These are phyloP conservation scores for Prolemur simus DNA, from an alignment of 2,113 vertebrate genomes.

Conservation along the genomic window DNA sequence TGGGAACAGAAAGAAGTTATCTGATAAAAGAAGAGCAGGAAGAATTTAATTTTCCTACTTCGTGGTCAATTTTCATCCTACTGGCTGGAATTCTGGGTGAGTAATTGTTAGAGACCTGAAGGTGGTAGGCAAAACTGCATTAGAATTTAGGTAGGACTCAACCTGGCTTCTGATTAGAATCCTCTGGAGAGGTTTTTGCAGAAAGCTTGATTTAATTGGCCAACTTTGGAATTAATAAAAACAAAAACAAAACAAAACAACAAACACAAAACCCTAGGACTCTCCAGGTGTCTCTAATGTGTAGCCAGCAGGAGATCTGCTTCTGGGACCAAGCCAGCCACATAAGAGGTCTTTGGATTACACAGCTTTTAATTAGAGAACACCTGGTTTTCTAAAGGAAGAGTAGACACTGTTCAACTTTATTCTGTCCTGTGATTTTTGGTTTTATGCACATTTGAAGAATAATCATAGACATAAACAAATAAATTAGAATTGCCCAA, in stretches of 20 bases:
- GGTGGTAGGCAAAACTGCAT: background rate
- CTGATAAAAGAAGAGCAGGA: conserved; percentile 45
- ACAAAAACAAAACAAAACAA: background rate
- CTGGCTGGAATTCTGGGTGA: background rate
- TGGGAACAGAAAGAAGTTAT: background rate
- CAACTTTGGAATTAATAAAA: conserved; percentile 39
- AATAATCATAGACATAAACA: background rate
- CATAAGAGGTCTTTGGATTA: background rate
- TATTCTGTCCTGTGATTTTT: background rate
- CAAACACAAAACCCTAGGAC: background rate
- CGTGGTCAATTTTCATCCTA: conserved; percentile 30
- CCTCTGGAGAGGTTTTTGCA: background rate
- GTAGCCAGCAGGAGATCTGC: background rate
- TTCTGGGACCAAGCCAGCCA: background rate
- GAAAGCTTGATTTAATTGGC: conserved; percentile 9
- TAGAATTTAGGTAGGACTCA: background rate
- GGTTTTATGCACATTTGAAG: conserved; percentile 12
- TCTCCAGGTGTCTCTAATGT: background rate
- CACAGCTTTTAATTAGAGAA: background rate
- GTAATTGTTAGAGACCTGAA: background rate
- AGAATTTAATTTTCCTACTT: conserved; percentile 49
- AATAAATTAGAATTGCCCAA: background rate
- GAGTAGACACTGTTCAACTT: background rate
- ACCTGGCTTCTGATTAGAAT: background rate
- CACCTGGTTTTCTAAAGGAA: background rate